phyloP scores from a whole-genome alignment of 2,888 invertebrate species.

The Chouioia cunea region DNA sequence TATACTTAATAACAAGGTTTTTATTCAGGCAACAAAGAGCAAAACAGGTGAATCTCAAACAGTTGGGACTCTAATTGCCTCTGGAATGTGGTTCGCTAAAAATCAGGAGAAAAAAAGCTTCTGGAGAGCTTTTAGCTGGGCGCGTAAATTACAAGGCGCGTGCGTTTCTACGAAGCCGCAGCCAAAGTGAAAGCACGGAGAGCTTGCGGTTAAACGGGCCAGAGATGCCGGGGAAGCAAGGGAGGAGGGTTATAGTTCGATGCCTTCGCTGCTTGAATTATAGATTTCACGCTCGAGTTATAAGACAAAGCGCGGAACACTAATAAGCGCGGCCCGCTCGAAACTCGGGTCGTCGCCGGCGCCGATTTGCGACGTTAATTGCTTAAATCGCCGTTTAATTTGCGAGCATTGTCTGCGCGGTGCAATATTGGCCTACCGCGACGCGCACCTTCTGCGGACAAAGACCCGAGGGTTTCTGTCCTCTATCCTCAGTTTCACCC shows the following conservation, averaged over 20 bases:
- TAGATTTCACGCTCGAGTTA: conserved; percentile 54
- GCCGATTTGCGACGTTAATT: conserved; percentile 34
- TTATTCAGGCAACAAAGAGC: no score
- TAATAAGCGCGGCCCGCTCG: conserved; percentile 28
- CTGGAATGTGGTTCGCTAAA: no score
- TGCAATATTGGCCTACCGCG: background rate
- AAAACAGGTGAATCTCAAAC: no score
- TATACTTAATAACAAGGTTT: no score
- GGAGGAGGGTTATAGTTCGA: conserved; percentile 28
- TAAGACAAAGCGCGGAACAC: conserved; percentile 47
- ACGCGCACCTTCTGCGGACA: background rate
- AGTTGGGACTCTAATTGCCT: no score
- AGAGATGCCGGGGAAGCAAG: no score
- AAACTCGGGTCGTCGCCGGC: conserved; percentile 3
- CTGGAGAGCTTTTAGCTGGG: conserved; percentile 57
- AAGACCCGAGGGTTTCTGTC: no score
- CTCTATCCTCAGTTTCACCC: no score
- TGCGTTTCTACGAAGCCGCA: conserved; percentile 6
- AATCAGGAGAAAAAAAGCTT: background rate
- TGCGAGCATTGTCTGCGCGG: conserved; percentile 37
- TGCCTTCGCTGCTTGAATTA: conserved; percentile 50
- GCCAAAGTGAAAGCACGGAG: conserved; percentile 12
- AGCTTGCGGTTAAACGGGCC: background rate
- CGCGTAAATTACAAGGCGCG: conserved; percentile 51
- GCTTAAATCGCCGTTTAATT: conserved; percentile 47